These are phyloP conservation scores for Globodera rostochiensis DNA, from an alignment of 1,140 invertebrate genomes.

Conservation along the genomic window DNA sequence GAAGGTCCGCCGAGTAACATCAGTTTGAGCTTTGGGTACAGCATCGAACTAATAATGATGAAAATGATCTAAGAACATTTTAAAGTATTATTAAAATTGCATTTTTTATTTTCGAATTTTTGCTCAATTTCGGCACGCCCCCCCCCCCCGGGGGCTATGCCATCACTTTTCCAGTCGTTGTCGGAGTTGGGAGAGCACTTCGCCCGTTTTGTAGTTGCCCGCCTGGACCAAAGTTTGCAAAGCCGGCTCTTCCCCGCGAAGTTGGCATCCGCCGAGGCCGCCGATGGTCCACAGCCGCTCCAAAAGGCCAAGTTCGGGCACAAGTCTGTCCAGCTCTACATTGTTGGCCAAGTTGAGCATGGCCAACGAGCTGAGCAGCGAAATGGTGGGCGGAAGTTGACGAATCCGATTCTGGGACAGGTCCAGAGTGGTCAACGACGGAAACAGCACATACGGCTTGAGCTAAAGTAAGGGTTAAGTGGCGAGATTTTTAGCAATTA, in stretches of 20 bases:
- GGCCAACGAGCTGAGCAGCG: constrained; percentile 83
- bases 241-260: constrained; percentile 76
- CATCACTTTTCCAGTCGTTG: constrained; percentile 71
- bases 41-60: constrained; percentile 75
- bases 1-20: constrained; percentile 95
- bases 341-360: constrained; percentile 92
- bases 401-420: constrained; percentile 56
- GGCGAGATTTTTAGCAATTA: no score
- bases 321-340: constrained; percentile 80
- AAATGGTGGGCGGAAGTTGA: constrained; percentile 80
- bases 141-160: neutral
- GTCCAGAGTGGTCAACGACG: constrained; percentile 22
- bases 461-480: neutral
- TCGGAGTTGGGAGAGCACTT: constrained; percentile 92
- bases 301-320: constrained; percentile 89
- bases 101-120: neutral
- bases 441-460: constrained; percentile 65
- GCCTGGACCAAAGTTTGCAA: constrained; percentile 87
- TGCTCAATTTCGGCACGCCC: constrained; percentile 2
- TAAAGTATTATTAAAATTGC: constrained; percentile 4
- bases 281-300: constrained; percentile 90
- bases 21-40: constrained; percentile 91
- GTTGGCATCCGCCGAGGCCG: constrained; percentile 81
- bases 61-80: neutral
- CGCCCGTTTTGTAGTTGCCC: constrained; percentile 91